These are phyloP conservation scores for Rhinogobio ventralis DNA, from an alignment of 2,797 vertebrate genomes.

Conservation along the genomic window DNA sequence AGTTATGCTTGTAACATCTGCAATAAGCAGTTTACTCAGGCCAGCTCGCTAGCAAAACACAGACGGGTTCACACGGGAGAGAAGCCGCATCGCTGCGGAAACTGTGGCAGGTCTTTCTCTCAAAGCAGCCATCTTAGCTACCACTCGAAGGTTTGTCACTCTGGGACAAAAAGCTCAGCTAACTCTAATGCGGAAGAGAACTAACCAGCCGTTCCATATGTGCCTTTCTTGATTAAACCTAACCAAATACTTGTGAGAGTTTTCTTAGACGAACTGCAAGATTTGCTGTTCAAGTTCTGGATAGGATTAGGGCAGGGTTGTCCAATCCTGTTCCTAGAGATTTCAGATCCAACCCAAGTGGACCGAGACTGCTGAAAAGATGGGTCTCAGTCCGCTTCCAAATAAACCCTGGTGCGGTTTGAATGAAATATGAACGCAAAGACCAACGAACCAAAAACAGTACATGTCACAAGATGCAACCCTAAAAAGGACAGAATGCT, in stretches of 20 bases:
- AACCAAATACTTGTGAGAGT: background rate
- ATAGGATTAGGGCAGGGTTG: background rate
- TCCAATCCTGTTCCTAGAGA: no score
- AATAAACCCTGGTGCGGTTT: no score
- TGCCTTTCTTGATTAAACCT: background rate
- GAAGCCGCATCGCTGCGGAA: conserved; percentile 43
- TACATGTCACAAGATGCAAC: no score
- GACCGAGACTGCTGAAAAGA: no score
- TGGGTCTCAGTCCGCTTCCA: no score
- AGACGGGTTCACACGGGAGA: conserved; percentile 21
- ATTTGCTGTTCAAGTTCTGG: background rate
- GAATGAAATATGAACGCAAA: no score
- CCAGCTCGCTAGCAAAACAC: conserved; percentile 48
- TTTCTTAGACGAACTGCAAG: background rate
- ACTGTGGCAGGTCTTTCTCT: conserved; percentile 48
- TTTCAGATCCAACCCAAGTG: no score
- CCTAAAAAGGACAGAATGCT: no score
- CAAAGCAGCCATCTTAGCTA: conserved; percentile 52
- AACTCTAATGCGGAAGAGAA: background rate
- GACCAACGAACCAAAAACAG: no score
- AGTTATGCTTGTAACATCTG: conserved; percentile 7
- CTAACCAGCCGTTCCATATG: no score
- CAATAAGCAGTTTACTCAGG: conserved; percentile 11
- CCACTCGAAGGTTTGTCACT: conserved; percentile 41
- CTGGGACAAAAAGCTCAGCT: background rate